Base-by-base conservation (phyloP, 2,888 invertebrate genomes). In the Chrysopilus asiliformis region DNA sequence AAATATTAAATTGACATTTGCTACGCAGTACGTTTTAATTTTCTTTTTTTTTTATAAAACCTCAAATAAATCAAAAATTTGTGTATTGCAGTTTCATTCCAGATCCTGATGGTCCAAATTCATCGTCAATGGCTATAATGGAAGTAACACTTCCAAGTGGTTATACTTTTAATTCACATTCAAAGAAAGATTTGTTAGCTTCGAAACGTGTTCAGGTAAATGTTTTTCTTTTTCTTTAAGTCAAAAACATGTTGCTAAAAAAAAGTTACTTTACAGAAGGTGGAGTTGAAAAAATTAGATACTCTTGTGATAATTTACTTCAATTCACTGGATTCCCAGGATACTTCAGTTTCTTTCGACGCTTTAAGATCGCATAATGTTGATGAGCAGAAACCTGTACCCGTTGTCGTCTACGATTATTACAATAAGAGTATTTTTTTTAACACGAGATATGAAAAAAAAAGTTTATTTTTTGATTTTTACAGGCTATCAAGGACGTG, bases 141-240 rank as follows among this genome's bases (percentile, higher is more conserved):
- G 89, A 90, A 53, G 81, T 93, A 1, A 77, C 76, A 46, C 67
- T 94, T 41, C 91, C 93, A 0, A 90, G 91, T 9, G 93, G 94
- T 14, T 94, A 85, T 58, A 74, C 82, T 2, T 85, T 87, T 0
- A 89, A 90, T 49, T 69, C 76, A 47, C 78, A 79, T 53, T 81
- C 79, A 0, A 59, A 87, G 32, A 85, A 86, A 3, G 76, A 75
- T 36, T 56, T 77, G 28, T 60, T 60, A 41, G 56, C 59, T 17
- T 70, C 69, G 50, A 71, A 72, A 49, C 58, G 59, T 26, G 58
- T 64, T 38, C 60, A 56, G 43, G 58, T 58, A 33, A 28, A 16
- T 7, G n/a, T n/a, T n/a, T n/a, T n/a, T n/a, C n/a, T n/a, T n/a
- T n/a, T n/a, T n/a, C n/a, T n/a, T n/a, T n/a, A n/a, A n/a, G n/a